phyloP scores from a whole-genome alignment of 2,888 invertebrate genomes.

The Mesorhabditis belari region DNA sequence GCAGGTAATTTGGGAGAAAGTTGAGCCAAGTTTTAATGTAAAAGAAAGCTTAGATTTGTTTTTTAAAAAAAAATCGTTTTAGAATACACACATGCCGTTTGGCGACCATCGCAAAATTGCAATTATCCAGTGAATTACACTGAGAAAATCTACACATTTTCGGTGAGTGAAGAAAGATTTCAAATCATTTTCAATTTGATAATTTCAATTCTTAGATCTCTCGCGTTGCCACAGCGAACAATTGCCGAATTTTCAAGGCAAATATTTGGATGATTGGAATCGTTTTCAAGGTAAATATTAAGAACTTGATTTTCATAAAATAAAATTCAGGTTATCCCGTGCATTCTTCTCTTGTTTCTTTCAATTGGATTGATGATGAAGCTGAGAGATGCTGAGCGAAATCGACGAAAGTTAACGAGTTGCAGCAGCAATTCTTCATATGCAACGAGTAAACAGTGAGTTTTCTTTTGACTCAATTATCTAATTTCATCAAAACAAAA shows the following conservation, averaged over 20 bases:
- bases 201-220: constrained; percentile 11
- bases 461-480: not conserved
- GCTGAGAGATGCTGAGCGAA: constrained; percentile 41
- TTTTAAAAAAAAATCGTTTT: not conserved
- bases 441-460: not conserved
- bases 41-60: not conserved
- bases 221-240: constrained; percentile 29
- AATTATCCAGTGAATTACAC: constrained; percentile 25
- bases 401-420: constrained; percentile 33
- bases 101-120: constrained; percentile 22
- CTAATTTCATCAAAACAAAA: not conserved
- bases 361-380: constrained; percentile 40
- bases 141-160: constrained; percentile 39
- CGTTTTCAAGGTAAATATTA: constrained; percentile 35
- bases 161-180: constrained; percentile 13
- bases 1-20: constrained; percentile 1
- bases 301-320: not conserved
- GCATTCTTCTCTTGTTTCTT: constrained; percentile 38
- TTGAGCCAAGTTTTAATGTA: not conserved
- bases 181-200: not conserved
- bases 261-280: constrained; percentile 51
- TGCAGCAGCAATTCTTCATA: constrained; percentile 17
- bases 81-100: constrained; percentile 2
- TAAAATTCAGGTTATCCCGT: constrained; percentile 39
- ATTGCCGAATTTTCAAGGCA: constrained; percentile 43